These are phyloP conservation scores for Gymnopithys bicolor DNA, from an alignment of 2,797 vertebrate species.

Conservation along the genomic window DNA sequence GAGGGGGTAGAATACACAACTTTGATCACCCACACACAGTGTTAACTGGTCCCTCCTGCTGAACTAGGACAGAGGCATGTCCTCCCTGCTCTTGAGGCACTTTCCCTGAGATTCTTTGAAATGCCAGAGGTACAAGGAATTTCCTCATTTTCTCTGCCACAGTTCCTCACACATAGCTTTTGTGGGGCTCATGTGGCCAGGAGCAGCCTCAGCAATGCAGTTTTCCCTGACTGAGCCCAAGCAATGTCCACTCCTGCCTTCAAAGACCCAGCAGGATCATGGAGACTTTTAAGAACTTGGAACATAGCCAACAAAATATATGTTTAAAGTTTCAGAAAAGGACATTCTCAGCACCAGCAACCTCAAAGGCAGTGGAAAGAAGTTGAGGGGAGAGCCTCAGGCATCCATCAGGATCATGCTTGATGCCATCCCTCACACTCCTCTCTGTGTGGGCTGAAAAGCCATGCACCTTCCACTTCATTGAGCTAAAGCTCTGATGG, in stretches of 20 bases:
- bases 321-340: background rate
- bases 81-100: background rate
- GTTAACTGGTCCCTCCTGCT: no score
- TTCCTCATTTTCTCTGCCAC: background rate
- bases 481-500: fast-evolving
- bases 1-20: no score
- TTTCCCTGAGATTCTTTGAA: background rate
- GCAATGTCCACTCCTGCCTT: background rate
- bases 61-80: background rate
- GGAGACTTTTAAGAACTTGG: background rate
- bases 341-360: background rate
- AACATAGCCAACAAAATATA: background rate
- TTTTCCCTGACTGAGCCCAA: background rate
- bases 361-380: background rate
- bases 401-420: background rate
- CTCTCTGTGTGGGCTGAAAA: background rate
- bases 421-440: background rate
- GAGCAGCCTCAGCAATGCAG: background rate
- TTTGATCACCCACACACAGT: no score
- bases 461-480: fast-evolving
- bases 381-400: background rate
- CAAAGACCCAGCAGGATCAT: background rate
- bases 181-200: fast-evolving
- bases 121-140: background rate
- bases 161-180: background rate